Evolutionary conservation across 2,797 vertebrate genomes (phyloP).

Genomic region (Poliocrania exsul): DNA sequence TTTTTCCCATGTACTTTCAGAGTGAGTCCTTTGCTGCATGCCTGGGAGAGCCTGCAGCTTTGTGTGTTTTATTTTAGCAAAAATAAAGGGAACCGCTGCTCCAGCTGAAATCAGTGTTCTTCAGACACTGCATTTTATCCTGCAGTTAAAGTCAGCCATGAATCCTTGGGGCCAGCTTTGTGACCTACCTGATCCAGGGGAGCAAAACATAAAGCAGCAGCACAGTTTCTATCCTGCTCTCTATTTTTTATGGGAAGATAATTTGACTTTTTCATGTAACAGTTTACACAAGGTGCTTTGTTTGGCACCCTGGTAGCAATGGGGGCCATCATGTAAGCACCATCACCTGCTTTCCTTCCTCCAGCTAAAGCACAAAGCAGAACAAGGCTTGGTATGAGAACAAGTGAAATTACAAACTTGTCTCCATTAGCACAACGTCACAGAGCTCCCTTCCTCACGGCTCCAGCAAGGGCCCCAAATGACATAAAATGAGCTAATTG

Average conservation of each 20-base stretch:
- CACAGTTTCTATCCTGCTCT: neutral
- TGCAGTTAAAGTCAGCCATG: neutral
- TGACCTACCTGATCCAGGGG: neutral
- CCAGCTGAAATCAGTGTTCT: neutral
- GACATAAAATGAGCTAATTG: neutral
- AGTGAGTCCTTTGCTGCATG: neutral
- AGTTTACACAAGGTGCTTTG: neutral
- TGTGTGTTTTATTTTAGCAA: neutral
- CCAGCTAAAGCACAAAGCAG: neutral
- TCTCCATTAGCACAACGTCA: neutral
- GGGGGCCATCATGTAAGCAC: neutral
- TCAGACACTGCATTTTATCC: neutral
- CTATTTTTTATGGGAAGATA: neutral
- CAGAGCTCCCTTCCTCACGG: neutral
- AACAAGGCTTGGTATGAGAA: neutral
- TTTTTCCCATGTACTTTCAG: neutral
- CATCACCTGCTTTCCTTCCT: slow-evolving; percentile 1
- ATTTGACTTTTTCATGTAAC: neutral
- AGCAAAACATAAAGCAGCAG: neutral
- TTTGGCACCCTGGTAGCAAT: neutral
- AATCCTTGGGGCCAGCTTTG: neutral
- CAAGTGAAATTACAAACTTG: neutral
- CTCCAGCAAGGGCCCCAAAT: neutral
- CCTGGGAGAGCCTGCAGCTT: neutral
- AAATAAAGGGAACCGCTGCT: neutral